A percentile compares a stretch with the other conserved stretches of the same genome.
Conservation (phyloP, 2,113 vertebrate species). For the Podilymbus podiceps region DNA sequence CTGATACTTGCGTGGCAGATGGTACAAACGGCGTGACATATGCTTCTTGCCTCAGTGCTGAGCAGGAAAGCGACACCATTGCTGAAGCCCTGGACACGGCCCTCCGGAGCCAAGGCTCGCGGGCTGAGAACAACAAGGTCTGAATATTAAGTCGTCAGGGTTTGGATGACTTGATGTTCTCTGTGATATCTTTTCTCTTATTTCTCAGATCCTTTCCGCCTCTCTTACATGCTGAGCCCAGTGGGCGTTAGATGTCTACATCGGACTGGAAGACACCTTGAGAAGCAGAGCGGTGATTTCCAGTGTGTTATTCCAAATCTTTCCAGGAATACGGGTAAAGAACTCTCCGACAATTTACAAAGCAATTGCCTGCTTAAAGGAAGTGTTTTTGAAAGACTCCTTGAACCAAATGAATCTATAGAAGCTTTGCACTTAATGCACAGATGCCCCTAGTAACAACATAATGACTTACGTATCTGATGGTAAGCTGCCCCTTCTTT, state of each 20-base stretch:
- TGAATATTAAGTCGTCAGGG: neutral
- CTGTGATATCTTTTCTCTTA: neutral
- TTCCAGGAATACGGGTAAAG: neutral
- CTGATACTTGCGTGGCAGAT: neutral
- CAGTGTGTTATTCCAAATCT: neutral
- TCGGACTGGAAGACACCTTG: neutral
- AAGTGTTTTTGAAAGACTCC: neutral
- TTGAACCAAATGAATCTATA: neutral
- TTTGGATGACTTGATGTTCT: neutral
- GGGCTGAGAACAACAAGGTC: neutral
- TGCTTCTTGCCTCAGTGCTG: neutral
- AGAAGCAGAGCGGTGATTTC: neutral
- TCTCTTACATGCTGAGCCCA: neutral
- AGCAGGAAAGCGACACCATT: neutral
- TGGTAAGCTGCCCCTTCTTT: neutral
- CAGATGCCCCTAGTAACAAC: neutral
- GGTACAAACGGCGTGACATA: neutral
- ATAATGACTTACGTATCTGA: neutral
- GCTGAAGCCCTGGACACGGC: neutral
- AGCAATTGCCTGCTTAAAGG: neutral
- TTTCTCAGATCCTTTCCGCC: neutral
- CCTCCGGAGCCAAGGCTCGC: accelerated
- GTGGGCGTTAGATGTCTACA: neutral
- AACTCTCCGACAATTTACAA: neutral
- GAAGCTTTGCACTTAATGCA: neutral